These are phyloP conservation scores for Catocala nupta DNA, from an alignment of 2,888 invertebrate species.

Conservation along the genomic window DNA sequence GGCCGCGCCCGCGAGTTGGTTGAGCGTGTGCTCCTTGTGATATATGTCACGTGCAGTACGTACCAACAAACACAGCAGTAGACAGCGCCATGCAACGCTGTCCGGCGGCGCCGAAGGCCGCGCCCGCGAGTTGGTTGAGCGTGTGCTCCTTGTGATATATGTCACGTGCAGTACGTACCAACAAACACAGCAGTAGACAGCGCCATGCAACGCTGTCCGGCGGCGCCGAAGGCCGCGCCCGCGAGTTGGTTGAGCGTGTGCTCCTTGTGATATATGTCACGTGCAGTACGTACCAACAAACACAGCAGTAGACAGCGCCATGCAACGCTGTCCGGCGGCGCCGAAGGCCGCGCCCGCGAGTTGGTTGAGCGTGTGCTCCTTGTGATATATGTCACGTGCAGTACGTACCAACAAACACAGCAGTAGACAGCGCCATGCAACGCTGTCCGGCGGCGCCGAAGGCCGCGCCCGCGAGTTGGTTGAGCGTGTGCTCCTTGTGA, in stretches of 20 bases:
- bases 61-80: conserved; percentile 96
- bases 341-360: conserved; percentile 98
- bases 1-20: conserved; percentile 97
- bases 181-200: conserved; percentile 97
- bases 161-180: conserved; percentile 72
- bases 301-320: conserved; percentile 98
- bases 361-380: conserved; percentile 97
- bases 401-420: conserved; percentile 92
- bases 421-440: conserved; percentile 99
- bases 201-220: conserved; percentile 99
- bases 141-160: conserved; percentile 94
- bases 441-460: conserved; percentile 99
- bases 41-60: not conserved
- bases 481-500: conserved; percentile 97
- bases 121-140: conserved; percentile 96
- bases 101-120: conserved; percentile 99
- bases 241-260: conserved; percentile 96
- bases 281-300: conserved; percentile 90
- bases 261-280: conserved; percentile 90
- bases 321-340: conserved; percentile 99
- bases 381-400: conserved; percentile 79
- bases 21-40: conserved; percentile 97
- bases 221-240: conserved; percentile 99
- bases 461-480: conserved; percentile 97
- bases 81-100: conserved; percentile 99